phyloP scores from a whole-genome alignment of 2,113 vertebrate species.

The Cynopterus brachyotis region DNA sequence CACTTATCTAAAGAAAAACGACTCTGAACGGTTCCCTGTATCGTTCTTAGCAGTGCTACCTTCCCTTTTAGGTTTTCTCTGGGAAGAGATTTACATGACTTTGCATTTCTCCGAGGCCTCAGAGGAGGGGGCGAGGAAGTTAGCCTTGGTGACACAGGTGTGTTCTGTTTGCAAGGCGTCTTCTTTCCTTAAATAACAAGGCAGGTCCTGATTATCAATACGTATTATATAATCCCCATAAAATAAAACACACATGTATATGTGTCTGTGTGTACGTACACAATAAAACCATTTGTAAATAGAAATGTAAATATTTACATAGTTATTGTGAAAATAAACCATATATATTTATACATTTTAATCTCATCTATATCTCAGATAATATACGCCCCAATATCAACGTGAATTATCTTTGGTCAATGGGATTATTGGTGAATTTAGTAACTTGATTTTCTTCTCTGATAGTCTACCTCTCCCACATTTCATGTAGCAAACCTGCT shows the following conservation, averaged over 20 bases:
- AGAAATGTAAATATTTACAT: background rate
- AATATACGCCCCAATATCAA: background rate
- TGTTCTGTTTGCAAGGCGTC: too few species aligned
- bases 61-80: background rate
- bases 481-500: background rate
- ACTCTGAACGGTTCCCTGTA: too few species aligned
- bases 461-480: background rate
- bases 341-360: background rate
- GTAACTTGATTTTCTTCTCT: background rate
- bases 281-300: background rate
- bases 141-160: fast-evolving
- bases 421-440: background rate
- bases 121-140: background rate
- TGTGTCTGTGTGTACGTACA: background rate
- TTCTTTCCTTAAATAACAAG: background rate
- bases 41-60: background rate
- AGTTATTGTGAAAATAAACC: background rate
- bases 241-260: background rate
- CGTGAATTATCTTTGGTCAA: background rate
- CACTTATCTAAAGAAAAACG: background rate
- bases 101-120: background rate
- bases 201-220: background rate
- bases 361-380: background rate
- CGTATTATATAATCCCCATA: too few species aligned
- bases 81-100: background rate